Base-by-base conservation (phyloP, 2,888 invertebrate genomes). In the Trimorus sp. region DNA sequence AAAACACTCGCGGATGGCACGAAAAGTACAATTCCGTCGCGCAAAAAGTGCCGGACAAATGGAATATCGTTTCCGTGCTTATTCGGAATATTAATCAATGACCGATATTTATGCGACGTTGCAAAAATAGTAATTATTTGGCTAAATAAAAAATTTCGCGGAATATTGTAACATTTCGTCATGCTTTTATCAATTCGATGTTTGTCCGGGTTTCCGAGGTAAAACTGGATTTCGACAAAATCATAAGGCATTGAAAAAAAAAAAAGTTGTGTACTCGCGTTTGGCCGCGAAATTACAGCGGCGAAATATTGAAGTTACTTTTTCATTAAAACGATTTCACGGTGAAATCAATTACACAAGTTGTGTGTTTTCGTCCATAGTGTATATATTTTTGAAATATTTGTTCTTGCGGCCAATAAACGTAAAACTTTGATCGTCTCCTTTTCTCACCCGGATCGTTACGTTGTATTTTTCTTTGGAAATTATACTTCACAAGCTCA, bases 401-500 rank as follows among this genome's bases (percentile, higher is more conserved):
- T 82, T 82, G 74, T 75, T 66, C 70, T 53, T 40, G 68, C 49
- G 66, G 75, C 75, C 82, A 75, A 82, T 82, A 80, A 82, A 70
- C 71, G 70, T 74, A 82, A 78, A 82, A 79, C 69, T 71, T 69
- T 70, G 83, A 75, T 83, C 80, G 79, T 77, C 78, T 81, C 75
- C 73, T 83, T 79, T 82, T 84, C 82, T 83, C 78, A 77, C 78
- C 65, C 75, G 42, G 60, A 70, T 80, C 80, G 75, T 80, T 75
- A 75, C 78, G 58, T 62, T 68, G 63, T 89, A 85, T 88, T 89
- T 86, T 89, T 85, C 79, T 87, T 88, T 85, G 77, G 84, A 89
- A 88, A 87, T 89, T 86, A 87, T 87, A 84, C 86, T 83, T 73
- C 71, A 66, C 75, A 80, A 60, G 79, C 78, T 74, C 58, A 66